Evolutionary conservation across 2,888 invertebrate species (phyloP).

Genomic region (Apodemia hepburni): DNA sequence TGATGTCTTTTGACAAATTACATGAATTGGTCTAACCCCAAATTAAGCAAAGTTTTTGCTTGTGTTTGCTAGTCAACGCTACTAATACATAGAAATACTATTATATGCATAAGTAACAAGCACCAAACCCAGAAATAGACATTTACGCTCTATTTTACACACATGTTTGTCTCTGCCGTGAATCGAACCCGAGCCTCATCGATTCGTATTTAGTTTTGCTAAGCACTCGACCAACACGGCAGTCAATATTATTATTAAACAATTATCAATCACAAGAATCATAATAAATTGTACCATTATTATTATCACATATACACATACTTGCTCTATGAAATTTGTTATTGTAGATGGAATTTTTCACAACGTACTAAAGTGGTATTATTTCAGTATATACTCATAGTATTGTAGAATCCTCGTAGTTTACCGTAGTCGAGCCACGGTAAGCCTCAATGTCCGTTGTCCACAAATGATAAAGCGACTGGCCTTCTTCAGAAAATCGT

Average conservation of each 20-base stretch:
- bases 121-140: too few species aligned
- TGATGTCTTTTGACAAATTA: too few species aligned
- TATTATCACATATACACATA: background rate
- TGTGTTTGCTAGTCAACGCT: too few species aligned
- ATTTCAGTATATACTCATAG: slow-evolving; percentile 44
- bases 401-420: slow-evolving; percentile 28
- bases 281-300: background rate
- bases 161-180: too few species aligned
- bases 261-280: background rate
- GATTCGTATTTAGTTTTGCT: too few species aligned
- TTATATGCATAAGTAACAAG: too few species aligned
- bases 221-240: too few species aligned
- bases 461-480: slow-evolving; percentile 66
- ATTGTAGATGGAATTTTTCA: slow-evolving; percentile 43
- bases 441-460: slow-evolving; percentile 62
- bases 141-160: too few species aligned
- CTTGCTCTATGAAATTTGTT: slow-evolving; percentile 5
- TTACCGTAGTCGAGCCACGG: slow-evolving; percentile 45
- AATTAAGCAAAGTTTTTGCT: too few species aligned
- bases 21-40: too few species aligned
- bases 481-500: slow-evolving; percentile 34
- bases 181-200: too few species aligned
- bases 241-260: background rate
- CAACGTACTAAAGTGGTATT: slow-evolving; percentile 46
- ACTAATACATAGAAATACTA: too few species aligned